These are phyloP conservation scores for Endomychus coccineus DNA, from an alignment of 2,888 invertebrate species.

Conservation along the genomic window DNA sequence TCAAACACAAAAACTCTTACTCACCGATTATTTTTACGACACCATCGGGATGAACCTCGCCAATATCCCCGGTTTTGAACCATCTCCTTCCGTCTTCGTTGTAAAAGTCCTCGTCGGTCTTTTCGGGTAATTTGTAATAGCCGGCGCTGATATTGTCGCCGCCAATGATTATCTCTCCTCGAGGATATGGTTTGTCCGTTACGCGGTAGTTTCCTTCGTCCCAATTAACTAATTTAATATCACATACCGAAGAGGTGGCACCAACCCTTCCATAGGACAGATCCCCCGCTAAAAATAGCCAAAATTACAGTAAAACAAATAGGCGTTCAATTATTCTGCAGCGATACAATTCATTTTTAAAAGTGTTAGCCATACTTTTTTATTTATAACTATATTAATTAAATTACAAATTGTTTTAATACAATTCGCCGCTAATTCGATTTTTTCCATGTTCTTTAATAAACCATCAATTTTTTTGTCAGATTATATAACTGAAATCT, in stretches of 20 bases:
- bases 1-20: slow-evolving; percentile 27
- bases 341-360: no score
- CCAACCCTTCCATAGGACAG: slow-evolving; percentile 73
- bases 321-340: no score
- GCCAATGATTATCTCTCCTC: slow-evolving; percentile 67
- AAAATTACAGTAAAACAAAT: no score
- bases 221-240: slow-evolving; percentile 86
- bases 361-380: no score
- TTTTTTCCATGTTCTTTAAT: no score
- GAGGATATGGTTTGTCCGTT: slow-evolving; percentile 76
- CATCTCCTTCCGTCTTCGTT: slow-evolving; percentile 74
- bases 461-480: no score
- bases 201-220: slow-evolving; percentile 87
- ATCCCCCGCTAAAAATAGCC: no score
- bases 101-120: slow-evolving; percentile 85
- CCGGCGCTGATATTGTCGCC: slow-evolving; percentile 90
- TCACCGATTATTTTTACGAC: slow-evolving; percentile 92
- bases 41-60: slow-evolving; percentile 88
- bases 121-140: slow-evolving; percentile 85
- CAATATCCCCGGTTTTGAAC: slow-evolving; percentile 97
- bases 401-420: no score
- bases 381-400: no score
- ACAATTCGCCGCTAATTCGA: no score
- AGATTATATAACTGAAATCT: no score
- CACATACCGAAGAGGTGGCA: slow-evolving; percentile 75